Conservation (phyloP, 2,797 vertebrate genomes). For the Enteromius fasciolatus region DNA sequence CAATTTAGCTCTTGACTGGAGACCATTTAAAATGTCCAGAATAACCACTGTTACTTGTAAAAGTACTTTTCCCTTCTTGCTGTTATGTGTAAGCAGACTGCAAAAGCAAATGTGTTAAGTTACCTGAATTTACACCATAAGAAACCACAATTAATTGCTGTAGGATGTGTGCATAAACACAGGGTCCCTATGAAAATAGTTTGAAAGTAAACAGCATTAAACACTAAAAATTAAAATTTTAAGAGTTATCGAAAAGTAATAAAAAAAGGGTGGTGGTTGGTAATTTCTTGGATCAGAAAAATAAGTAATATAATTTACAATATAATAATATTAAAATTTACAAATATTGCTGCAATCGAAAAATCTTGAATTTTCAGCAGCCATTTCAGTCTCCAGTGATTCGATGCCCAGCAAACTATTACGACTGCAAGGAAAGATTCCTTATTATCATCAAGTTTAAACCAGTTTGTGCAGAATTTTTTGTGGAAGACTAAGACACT, state of each 20-base stretch:
- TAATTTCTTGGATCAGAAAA: not conserved
- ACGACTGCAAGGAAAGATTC: not conserved
- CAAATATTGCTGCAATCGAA: not conserved
- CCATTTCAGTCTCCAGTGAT: not conserved
- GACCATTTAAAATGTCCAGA: conserved; percentile 53
- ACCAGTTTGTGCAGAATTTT: not conserved
- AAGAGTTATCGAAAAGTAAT: not conserved
- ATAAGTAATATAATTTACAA: not conserved
- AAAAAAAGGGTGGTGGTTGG: not conserved
- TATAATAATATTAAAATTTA: not conserved
- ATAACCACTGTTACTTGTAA: conserved; percentile 49
- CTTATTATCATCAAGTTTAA: not conserved
- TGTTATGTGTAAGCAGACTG: conserved; percentile 40
- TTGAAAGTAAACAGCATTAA: not conserved
- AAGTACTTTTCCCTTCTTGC: conserved; percentile 24
- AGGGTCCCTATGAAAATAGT: not conserved
- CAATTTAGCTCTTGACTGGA: conserved; percentile 49
- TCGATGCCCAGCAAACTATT: not conserved
- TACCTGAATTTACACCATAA: conserved; percentile 42
- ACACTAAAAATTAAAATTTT: not conserved
- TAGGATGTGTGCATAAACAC: not conserved
- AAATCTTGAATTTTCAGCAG: not conserved
- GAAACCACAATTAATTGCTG: not conserved
- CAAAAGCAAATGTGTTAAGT: conserved; percentile 32
- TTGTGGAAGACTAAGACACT: not conserved